Base-by-base conservation (phyloP, 2,113 vertebrate genomes). In the Lampris incognitus region DNA sequence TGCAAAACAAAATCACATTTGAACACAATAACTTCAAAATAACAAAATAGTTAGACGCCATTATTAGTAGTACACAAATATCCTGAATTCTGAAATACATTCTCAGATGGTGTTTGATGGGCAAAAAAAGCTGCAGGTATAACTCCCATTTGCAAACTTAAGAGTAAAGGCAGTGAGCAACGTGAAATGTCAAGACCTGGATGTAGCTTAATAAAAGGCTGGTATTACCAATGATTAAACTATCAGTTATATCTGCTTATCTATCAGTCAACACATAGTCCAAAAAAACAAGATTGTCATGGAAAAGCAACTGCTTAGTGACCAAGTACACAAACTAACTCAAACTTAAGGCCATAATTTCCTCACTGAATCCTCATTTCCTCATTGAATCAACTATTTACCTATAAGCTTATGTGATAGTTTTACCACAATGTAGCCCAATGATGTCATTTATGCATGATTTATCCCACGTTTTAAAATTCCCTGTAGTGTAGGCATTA, bases 81-180 rank as follows among this genome's bases (percentile, higher is more conserved):
- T 70, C 83, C 75, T 55, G 81, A 83, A 87, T 62, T 78, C 67
- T 62, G 67, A 66, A 69, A 57, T 83, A 89, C 89, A 88, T 88
- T 90, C 85, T 77, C 72, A 69, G 72, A 77, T 36, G 67, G 60
- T 46, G 84, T 75, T 81, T 69, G 51, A 81, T 9, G 71, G 46
- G 72, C 40, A 11, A 58, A 24, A 24, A 24, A 76, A 73, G 64
- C 5, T 37, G 60, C 39, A 10, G 58, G 74, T 56, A 24, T 5
- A 10, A 58, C 3, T 37, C 10, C 68, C 42, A 3, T 72, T 38
- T 36, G 51, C 57, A 37, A 51, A 60, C 49, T 63, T 42, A 13
- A 5, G 64, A 39, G 13, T 59, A 52, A 85, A 87, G 80, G 79
- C 81, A 85, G 72, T 42, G 65, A 76, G 69, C 3, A 5, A 70